Evolutionary conservation across 2,113 vertebrate genomes (phyloP).

Genomic region (Hyperopisus bebe): DNA sequence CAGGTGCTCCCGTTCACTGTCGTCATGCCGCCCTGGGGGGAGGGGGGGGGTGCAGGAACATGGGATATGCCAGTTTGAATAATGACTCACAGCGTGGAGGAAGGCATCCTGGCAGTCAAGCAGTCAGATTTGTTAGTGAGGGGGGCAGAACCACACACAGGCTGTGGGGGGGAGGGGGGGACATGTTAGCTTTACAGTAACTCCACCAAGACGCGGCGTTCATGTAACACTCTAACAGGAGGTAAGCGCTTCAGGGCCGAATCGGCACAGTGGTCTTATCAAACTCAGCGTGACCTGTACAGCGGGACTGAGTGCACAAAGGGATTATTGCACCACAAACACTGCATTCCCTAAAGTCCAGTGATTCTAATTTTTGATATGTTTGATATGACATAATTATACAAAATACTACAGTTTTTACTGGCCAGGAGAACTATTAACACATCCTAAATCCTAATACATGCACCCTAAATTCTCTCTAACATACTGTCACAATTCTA

Average conservation of each 20-base stretch:
- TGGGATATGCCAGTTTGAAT: conserved; percentile 40
- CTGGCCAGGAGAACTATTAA: background rate
- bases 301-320: background rate
- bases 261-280: background rate
- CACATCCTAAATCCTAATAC: background rate
- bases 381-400: background rate
- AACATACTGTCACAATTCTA: background rate
- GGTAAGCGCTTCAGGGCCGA: background rate
- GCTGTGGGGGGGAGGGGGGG: background rate
- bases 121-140: background rate
- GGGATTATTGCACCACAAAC: background rate
- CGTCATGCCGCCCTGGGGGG: conserved; percentile 73
- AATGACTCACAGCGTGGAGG: background rate
- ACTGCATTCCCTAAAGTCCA: background rate
- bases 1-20: conserved; percentile 81
- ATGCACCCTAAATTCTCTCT: background rate
- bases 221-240: background rate
- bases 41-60: conserved; percentile 29
- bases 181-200: background rate
- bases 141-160: background rate
- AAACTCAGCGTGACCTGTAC: background rate
- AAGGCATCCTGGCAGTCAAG: background rate
- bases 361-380: background rate
- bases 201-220: background rate
- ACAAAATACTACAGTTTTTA: background rate